A percentile compares a stretch with the other conserved stretches of the same genome.
Conservation (phyloP, 2,888 invertebrate species). For the Ashinkailepas kermadecensis region DNA sequence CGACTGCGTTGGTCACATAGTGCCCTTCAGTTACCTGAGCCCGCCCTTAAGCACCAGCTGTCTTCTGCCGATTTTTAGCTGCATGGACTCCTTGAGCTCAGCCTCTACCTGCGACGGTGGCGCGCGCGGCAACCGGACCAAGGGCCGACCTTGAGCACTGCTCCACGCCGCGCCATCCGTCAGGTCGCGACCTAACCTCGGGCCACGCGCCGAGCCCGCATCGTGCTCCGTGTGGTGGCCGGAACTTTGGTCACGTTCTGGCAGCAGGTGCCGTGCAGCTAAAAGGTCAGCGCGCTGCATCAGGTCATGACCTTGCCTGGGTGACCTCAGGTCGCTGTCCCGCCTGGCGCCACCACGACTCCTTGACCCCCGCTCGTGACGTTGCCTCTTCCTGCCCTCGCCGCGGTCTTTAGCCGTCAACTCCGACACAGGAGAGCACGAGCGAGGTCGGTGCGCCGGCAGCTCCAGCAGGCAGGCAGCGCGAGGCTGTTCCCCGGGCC, state of each 20-base stretch:
- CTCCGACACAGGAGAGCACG: background rate
- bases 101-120: background rate
- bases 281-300: background rate
- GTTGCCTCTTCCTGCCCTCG: background rate
- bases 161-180: background rate
- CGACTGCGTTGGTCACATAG: too few relatives aligned
- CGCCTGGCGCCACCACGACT: background rate
- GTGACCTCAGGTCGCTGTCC: background rate
- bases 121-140: background rate
- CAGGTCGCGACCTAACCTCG: background rate
- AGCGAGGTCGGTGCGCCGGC: background rate
- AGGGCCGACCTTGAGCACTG: background rate
- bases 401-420: background rate
- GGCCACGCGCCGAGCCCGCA: background rate
- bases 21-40: background rate
- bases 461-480: background rate
- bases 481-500: too few relatives aligned
- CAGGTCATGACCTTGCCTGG: background rate
- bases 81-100: background rate
- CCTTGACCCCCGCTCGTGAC: background rate
- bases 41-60: background rate
- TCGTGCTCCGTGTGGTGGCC: background rate
- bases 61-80: background rate
- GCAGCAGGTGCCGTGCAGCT: background rate
- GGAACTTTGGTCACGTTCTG: background rate